Evolutionary conservation across 2,113 vertebrate species (phyloP).

Genomic region (Perccottus glenii): DNA sequence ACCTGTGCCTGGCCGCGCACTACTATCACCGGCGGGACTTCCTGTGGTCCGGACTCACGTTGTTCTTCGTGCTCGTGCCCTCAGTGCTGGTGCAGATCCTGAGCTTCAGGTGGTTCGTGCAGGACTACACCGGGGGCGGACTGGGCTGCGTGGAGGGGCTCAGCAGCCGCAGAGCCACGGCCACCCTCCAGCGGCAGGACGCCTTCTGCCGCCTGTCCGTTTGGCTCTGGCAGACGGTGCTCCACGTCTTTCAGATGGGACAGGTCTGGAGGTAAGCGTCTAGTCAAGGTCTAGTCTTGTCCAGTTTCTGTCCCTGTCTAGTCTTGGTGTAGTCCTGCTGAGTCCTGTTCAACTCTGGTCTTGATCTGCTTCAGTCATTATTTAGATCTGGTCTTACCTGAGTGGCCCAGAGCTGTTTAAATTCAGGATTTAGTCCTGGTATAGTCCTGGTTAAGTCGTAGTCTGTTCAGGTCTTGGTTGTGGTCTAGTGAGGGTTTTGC

Average conservation of each 20-base stretch:
- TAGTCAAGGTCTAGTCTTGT: constrained; percentile 24
- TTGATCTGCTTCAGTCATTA: neutral
- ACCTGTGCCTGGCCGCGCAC: constrained; percentile 94
- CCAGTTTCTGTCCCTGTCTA: neutral
- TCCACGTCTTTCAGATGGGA: constrained; percentile 98
- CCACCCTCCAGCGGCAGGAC: constrained; percentile 75
- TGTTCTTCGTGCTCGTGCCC: constrained; percentile 96
- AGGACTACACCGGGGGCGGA: constrained; percentile 95
- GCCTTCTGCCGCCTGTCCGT: constrained; percentile 91
- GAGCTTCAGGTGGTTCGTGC: constrained; percentile 99
- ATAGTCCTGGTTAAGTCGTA: neutral
- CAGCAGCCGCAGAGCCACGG: constrained; percentile 84
- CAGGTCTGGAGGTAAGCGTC: constrained; percentile 94
- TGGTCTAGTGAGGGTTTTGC: no score
- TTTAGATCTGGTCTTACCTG: neutral
- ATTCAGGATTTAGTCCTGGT: no score
- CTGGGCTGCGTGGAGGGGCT: constrained; percentile 96
- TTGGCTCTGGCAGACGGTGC: constrained; percentile 94
- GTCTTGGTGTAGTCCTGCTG: no score
- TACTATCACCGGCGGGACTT: constrained; percentile 94
- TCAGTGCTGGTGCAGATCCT: constrained; percentile 97
- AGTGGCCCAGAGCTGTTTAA: no score
- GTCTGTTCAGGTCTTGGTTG: no score
- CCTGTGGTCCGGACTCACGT: constrained; percentile 91
- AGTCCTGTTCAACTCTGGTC: neutral